Percentiles rank a stretch among this genome's conserved stretches.
Evolutionary conservation across 2,888 invertebrate species (phyloP).

Genomic region (Diaprepes abbreviatus): DNA sequence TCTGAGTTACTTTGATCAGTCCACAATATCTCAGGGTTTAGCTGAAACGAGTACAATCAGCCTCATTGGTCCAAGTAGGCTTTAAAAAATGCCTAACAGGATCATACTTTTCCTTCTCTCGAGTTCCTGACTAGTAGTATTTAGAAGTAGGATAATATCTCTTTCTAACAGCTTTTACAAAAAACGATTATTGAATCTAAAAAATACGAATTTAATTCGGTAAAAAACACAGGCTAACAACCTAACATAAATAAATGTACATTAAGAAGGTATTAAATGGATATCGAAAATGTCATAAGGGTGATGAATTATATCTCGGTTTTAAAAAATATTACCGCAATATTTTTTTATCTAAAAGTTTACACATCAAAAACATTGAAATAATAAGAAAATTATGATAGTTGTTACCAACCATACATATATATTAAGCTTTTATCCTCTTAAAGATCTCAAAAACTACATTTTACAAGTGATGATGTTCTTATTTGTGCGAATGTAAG

Average conservation of each 20-base stretch:
- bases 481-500: too few relatives aligned
- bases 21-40: constrained; percentile 67
- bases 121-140: constrained; percentile 67
- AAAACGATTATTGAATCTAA: constrained; percentile 10
- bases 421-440: too few relatives aligned
- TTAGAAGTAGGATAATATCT: constrained; percentile 52
- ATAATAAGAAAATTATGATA: too few relatives aligned
- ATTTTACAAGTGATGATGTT: too few relatives aligned
- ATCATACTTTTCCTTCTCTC: constrained; percentile 63
- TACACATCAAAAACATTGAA: too few relatives aligned
- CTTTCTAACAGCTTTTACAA: constrained; percentile 37
- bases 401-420: too few relatives aligned
- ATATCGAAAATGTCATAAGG: too few relatives aligned
- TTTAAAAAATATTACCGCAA: too few relatives aligned
- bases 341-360: too few relatives aligned
- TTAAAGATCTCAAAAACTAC: too few relatives aligned
- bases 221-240: constrained; percentile 12
- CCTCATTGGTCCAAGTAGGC: constrained; percentile 50
- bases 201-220: constrained; percentile 26
- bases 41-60: constrained; percentile 69
- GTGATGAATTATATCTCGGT: too few relatives aligned
- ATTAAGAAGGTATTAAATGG: too few relatives aligned
- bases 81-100: constrained; percentile 26
- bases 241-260: not conserved
- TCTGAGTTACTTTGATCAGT: constrained; percentile 56